phyloP scores from a whole-genome alignment of 2,797 vertebrate genomes.

The Balearica regulorum region DNA sequence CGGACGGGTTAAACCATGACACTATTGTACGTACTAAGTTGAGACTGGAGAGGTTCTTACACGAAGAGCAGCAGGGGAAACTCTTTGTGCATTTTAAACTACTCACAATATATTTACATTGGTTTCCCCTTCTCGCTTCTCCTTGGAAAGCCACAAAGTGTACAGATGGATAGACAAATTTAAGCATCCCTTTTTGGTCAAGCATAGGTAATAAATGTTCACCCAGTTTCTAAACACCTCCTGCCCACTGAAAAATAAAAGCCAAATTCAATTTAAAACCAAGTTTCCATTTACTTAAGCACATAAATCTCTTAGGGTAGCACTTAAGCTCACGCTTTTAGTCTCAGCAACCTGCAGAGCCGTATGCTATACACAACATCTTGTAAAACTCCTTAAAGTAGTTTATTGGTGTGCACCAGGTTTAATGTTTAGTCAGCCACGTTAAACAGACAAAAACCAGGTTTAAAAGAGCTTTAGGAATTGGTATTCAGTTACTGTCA shows the following conservation, averaged over 20 bases:
- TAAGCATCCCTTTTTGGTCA: background rate
- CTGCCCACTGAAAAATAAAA: background rate
- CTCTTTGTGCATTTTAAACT: background rate
- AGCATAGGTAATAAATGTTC: background rate
- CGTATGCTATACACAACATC: background rate
- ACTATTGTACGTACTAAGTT: background rate
- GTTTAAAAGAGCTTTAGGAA: background rate
- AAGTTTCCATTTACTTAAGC: background rate
- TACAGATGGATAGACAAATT: background rate
- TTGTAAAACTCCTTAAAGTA: background rate
- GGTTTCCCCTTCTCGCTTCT: background rate
- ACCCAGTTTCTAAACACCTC: background rate
- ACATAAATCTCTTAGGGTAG: background rate
- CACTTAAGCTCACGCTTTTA: background rate
- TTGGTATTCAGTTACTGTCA: accelerated
- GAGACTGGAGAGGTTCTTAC: background rate
- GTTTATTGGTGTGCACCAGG: background rate
- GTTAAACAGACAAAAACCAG: background rate
- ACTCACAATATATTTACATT: background rate
- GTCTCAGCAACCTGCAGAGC: background rate
- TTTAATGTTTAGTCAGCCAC: background rate
- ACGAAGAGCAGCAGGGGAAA: background rate
- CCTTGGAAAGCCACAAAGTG: background rate
- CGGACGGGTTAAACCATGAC: no score
- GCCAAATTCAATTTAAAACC: background rate